Evolutionary conservation across 2,888 invertebrate genomes (phyloP).

Genomic region (Epsilonema sp.): DNA sequence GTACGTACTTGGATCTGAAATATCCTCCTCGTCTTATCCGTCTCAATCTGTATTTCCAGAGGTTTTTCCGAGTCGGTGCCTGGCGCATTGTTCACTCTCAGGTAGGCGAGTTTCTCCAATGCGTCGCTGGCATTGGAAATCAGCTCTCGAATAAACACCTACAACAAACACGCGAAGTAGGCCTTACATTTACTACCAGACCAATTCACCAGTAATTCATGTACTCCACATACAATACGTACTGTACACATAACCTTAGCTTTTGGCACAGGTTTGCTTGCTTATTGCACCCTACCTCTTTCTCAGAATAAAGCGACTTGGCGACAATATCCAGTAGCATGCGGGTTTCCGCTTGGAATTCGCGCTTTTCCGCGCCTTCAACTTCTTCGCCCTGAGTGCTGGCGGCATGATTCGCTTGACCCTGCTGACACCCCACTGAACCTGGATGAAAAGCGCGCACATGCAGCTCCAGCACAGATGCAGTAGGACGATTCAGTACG

Average conservation of each 20-base stretch:
- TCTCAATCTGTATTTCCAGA: conserved; percentile 66
- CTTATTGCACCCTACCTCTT: too few species aligned
- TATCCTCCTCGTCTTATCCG: conserved; percentile 62
- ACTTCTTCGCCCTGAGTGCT: conserved; percentile 32
- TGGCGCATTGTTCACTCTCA: not conserved
- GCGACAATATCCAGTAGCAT: conserved; percentile 92
- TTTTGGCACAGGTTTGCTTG: too few species aligned
- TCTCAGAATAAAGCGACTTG: conserved; percentile 84
- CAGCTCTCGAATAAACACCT: conserved; percentile 82
- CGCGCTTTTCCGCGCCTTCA: conserved; percentile 53
- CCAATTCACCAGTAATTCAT: too few species aligned
- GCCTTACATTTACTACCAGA: too few species aligned
- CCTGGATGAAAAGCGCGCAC: too few species aligned
- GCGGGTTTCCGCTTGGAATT: conserved; percentile 88
- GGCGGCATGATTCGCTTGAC: too few species aligned
- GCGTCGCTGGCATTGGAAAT: conserved; percentile 95
- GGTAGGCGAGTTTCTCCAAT: conserved; percentile 71
- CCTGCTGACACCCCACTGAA: too few species aligned
- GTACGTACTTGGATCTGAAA: conserved; percentile 56
- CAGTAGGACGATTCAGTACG: too few species aligned
- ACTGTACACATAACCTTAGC: too few species aligned
- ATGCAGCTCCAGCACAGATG: too few species aligned
- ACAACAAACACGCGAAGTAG: too few species aligned
- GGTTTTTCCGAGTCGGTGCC: conserved; percentile 37
- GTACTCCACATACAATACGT: too few species aligned